Conservation (phyloP, 2,888 invertebrate species). For the Creontiades dilutus region DNA sequence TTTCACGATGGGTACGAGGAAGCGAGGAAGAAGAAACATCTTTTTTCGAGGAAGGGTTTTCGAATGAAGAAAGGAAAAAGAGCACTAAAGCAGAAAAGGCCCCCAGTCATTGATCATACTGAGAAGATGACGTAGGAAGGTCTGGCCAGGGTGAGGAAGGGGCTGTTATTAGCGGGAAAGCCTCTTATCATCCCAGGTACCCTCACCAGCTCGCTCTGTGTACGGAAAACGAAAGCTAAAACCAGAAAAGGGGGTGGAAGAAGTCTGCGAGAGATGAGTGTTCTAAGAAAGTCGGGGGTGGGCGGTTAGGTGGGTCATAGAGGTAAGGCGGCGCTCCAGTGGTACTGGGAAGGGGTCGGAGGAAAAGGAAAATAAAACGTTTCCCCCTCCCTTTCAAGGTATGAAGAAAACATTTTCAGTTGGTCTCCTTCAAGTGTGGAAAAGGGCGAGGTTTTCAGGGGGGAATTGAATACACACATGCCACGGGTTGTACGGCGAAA, state of each 20-base stretch:
- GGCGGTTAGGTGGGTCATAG: not conserved
- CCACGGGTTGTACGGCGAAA: not conserved
- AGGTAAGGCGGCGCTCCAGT: not conserved
- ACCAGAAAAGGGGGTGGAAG: constrained; percentile 5
- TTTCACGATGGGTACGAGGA: not conserved
- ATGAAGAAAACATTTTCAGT: constrained; percentile 27
- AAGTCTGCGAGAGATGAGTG: not conserved
- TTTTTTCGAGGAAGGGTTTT: not conserved
- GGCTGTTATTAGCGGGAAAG: constrained; percentile 49
- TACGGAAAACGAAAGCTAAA: constrained; percentile 46
- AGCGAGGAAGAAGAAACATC: not conserved
- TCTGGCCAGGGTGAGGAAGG: not conserved
- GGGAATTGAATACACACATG: not conserved
- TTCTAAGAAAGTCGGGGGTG: not conserved
- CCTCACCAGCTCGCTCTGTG: constrained; percentile 21
- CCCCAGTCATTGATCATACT: constrained; percentile 43
- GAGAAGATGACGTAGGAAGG: not conserved
- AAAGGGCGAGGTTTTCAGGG: not conserved
- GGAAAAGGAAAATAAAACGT: not conserved
- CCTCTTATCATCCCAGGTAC: constrained; percentile 53
- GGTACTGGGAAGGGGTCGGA: not conserved
- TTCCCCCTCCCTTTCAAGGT: not conserved
- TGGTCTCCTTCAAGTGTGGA: not conserved
- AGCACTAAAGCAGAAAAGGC: constrained; percentile 16
- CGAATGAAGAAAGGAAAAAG: not conserved